Conservation (phyloP, 2,888 invertebrate genomes). For the Orthosia cruda region DNA sequence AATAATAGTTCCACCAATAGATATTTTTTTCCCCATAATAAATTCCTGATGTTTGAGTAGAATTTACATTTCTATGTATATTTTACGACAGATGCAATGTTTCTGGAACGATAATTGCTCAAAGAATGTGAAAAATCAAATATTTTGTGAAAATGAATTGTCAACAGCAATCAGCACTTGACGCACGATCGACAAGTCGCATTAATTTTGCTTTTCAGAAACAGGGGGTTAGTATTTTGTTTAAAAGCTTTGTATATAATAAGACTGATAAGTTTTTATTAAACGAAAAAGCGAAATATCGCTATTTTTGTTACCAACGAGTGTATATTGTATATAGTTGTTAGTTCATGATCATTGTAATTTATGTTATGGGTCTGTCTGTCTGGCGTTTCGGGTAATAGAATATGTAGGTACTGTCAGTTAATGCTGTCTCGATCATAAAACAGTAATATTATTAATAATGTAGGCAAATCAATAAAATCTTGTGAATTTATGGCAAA, state of each 20-base stretch:
- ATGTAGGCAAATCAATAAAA: neutral
- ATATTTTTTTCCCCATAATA: neutral
- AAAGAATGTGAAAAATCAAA: neutral
- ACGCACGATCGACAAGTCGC: neutral
- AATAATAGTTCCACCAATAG: neutral
- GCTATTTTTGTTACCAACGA: constrained; percentile 9
- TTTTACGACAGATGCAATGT: neutral
- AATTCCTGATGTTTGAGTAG: constrained; percentile 1
- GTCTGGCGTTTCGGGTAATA: neutral
- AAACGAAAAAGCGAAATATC: constrained; percentile 15
- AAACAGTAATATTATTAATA: neutral
- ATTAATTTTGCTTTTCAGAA: neutral
- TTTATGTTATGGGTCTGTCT: constrained; percentile 7
- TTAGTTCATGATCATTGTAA: constrained; percentile 22
- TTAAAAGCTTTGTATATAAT: constrained; percentile 53
- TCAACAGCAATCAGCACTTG: neutral
- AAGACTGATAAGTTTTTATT: constrained; percentile 61
- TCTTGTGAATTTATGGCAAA: neutral
- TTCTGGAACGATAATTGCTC: neutral
- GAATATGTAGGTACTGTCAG: constrained; percentile 10
- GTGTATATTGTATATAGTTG: constrained; percentile 50
- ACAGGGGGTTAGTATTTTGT: neutral
- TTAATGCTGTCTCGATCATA: neutral
- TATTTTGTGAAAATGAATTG: neutral
- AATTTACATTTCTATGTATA: constrained; percentile 5